Base-by-base conservation (phyloP, 2,113 vertebrate species). In the Protobothrops mucrosquamatus region DNA sequence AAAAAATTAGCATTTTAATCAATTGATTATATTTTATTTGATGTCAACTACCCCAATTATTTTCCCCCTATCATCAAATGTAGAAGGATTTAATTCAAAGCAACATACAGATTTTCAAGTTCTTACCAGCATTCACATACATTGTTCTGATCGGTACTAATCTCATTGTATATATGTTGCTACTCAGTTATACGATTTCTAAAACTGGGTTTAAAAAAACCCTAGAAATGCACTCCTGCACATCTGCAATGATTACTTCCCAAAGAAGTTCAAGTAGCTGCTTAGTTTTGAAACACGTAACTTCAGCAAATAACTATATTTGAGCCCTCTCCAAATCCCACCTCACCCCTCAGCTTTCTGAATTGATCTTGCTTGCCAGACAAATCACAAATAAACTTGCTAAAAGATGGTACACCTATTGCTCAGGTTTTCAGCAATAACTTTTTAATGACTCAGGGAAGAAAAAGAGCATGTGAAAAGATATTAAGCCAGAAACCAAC, bases 1-100 rank as follows among this genome's bases (percentile, higher is more conserved):
- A 93, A 94, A 26, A 92, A 5, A 48, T 81, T 14, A 89, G 24
- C 56, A 86, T 54, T 18, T 11, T 12, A 88, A 92, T 52, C 26
- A 46, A 61, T 87, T 88, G n/a, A 64, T 88, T 85, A 57, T 23
- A 81, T 92, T 85, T 81, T 92, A 51, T 92, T 91, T 90, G 69
- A n/a, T 11, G 54, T 64, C 88, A 92, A 39, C 7, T 81, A 81
- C 88, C 46, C 87, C 57, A 48, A 69, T 34, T 11, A 61, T 43
- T 24, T 87, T 59, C 18, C 46, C 86, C 2, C 22, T n/a, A 2
- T 43, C 52, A 54, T 26, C 23, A 57, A 57, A 9, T 9, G 20
- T 18, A 11, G 24, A 26, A 56, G 51, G 34, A 57, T 91, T 91
- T 91, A 46, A 86, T 56, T 7, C 6, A 26, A 34, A 54, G 29